These are phyloP conservation scores for Pelodytes ibericus DNA, from an alignment of 2,797 vertebrate genomes.

Conservation along the genomic window DNA sequence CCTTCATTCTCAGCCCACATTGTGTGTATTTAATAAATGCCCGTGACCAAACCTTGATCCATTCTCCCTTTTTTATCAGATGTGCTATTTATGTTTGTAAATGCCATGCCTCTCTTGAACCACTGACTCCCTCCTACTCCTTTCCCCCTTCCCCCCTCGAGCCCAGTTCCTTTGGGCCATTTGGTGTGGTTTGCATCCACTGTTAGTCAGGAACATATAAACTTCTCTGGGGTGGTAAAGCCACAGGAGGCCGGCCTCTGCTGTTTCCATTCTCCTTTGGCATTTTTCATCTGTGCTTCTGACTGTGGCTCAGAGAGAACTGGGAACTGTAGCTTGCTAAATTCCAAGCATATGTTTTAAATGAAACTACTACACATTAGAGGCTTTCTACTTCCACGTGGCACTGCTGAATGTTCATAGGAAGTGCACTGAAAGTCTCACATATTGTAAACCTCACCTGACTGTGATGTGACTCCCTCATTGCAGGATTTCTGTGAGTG, in stretches of 20 bases:
- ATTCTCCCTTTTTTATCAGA: no score
- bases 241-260: slow-evolving; percentile 42
- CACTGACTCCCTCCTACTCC: background rate
- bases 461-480: background rate
- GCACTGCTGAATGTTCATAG: slow-evolving; percentile 4
- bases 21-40: no score
- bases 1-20: no score
- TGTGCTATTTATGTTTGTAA: no score
- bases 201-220: slow-evolving; percentile 36
- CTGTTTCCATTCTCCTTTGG: slow-evolving; percentile 31
- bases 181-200: slow-evolving; percentile 31
- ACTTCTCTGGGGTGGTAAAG: slow-evolving; percentile 53
- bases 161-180: slow-evolving; percentile 22
- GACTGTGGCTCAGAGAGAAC: slow-evolving; percentile 32
- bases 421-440: slow-evolving; percentile 22
- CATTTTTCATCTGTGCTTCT: slow-evolving; percentile 25
- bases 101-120: background rate
- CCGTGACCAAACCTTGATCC: no score
- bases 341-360: slow-evolving; percentile 48
- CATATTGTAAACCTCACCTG: slow-evolving; percentile 28
- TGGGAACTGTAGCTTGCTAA: slow-evolving; percentile 31
- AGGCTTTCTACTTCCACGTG: slow-evolving; percentile 36
- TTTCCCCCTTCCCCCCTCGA: background rate
- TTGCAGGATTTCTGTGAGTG: background rate
- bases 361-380: slow-evolving; percentile 34